phyloP scores from a whole-genome alignment of 2,113 vertebrate genomes.

The Zosterops japonicus region DNA sequence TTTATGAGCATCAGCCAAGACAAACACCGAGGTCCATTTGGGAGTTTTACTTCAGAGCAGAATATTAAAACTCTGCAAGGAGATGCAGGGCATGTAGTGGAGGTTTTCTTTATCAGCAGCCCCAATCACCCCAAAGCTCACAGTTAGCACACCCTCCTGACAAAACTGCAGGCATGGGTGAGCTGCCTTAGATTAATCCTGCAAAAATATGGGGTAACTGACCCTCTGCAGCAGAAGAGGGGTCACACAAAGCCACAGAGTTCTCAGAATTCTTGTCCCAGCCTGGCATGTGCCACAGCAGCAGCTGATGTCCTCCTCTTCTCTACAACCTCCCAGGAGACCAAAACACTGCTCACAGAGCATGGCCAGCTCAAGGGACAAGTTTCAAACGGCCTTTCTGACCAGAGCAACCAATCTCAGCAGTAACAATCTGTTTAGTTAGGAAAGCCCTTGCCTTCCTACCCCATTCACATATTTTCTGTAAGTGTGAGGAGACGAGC shows the following conservation, averaged over 20 bases:
- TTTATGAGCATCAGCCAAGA: neutral
- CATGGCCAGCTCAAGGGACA: neutral
- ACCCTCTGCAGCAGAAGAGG: neutral
- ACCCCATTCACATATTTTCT: neutral
- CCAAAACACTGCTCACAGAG: neutral
- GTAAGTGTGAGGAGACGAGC: neutral
- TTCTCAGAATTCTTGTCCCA: neutral
- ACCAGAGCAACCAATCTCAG: neutral
- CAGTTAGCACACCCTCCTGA: neutral
- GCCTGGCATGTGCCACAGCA: neutral
- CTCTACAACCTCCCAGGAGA: neutral
- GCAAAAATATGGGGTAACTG: neutral
- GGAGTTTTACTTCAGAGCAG: constrained; percentile 2
- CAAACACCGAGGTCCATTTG: constrained; percentile 3
- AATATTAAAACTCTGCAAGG: constrained; percentile 14
- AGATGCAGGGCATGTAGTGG: neutral
- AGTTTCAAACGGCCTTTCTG: neutral
- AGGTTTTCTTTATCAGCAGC: neutral
- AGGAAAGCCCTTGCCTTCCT: neutral
- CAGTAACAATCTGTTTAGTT: neutral
- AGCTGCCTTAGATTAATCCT: neutral
- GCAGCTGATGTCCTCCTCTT: neutral
- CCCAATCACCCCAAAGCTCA: neutral
- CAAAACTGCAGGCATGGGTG: neutral
- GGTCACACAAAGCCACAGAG: neutral